Evolutionary conservation across 2,888 invertebrate genomes (phyloP), one percentile per base, ranked within the genome.

Genomic region (Cataglyphis cursor): DNA sequence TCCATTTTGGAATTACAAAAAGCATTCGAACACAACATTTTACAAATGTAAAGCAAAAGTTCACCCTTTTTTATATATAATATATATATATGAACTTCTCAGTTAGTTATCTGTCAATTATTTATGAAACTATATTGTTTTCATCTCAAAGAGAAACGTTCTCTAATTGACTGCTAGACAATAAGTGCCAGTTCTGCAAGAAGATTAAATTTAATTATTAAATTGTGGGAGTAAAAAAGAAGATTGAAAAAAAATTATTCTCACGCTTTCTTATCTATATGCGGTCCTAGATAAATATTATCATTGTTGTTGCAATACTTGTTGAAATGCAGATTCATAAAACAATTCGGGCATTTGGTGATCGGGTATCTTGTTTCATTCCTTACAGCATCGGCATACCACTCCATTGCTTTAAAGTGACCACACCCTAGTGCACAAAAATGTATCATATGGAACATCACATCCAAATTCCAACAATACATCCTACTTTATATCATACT

Each of bases 141-240:
- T 41, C 3, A 24, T 15, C 15, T 24, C 9, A 2, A 5, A 41
- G 2, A 65, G 3, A 24, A 66, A 15, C 9, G 15, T 18, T 66
- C 24, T 59, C 41, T 66, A 66, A 66, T 66, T 8, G 24, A 66
- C 28, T 10, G 4, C 5, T 0, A 41, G 18, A 28, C 66, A 66
- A 18, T 65, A 41, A 10, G 1, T 10, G 10, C 44, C 44, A 2
- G 1, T 66, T 44, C 66, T 66, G 28, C 18, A 41, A 44, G 18
- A 1, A 66, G 24, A 66, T 66, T 44, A 5, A 44, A 66, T 66
- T 44, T 2, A 28, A 66, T 66, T 66, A 66, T 44, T 41, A 41
- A 41, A 24, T 18, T 10, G 24, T 28, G 4, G 1, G 3, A 15
- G 6, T 24, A 10, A 24, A 44, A 10, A 9, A 57, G 24, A 21